Percentiles rank a stretch among this genome's conserved stretches.
Conservation (phyloP, 2,797 vertebrate genomes). For the Gouania willdenowi region DNA sequence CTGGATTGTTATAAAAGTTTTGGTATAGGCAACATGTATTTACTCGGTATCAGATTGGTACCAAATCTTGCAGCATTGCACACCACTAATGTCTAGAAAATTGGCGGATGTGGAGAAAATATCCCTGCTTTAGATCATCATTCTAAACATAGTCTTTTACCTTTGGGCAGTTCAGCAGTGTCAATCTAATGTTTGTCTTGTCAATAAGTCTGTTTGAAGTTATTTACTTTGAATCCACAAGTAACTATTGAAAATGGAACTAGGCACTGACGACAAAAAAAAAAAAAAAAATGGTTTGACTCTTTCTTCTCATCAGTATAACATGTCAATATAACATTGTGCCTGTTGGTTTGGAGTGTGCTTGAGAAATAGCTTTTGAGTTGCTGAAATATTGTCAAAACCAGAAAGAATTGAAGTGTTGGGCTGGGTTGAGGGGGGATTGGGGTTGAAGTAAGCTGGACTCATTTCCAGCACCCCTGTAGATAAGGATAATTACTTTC, state of each 20-base stretch:
- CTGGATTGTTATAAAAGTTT: too few species aligned
- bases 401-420: not conserved
- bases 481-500: conserved; percentile 74
- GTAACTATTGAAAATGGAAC: conserved; percentile 26
- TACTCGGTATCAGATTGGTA: too few species aligned
- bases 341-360: conserved; percentile 4
- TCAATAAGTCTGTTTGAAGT: conserved; percentile 3
- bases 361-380: conserved; percentile 19
- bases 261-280: conserved; percentile 15
- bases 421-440: too few species aligned
- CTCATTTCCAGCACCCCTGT: conserved; percentile 15
- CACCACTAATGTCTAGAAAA: too few species aligned
- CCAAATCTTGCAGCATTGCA: too few species aligned
- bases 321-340: conserved; percentile 13
- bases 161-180: conserved; percentile 16
- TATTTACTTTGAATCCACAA: conserved; percentile 1
- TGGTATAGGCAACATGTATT: too few species aligned
- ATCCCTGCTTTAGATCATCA: too few species aligned
- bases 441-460: conserved; percentile 2
- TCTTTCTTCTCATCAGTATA: conserved; percentile 18
- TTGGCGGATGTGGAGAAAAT: too few species aligned
- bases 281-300: too few species aligned
- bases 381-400: conserved; percentile 36
- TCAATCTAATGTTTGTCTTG: conserved; percentile 3
- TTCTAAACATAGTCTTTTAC: too few species aligned